Conservation (phyloP, 2,888 invertebrate genomes). For the Drepana falcataria region DNA sequence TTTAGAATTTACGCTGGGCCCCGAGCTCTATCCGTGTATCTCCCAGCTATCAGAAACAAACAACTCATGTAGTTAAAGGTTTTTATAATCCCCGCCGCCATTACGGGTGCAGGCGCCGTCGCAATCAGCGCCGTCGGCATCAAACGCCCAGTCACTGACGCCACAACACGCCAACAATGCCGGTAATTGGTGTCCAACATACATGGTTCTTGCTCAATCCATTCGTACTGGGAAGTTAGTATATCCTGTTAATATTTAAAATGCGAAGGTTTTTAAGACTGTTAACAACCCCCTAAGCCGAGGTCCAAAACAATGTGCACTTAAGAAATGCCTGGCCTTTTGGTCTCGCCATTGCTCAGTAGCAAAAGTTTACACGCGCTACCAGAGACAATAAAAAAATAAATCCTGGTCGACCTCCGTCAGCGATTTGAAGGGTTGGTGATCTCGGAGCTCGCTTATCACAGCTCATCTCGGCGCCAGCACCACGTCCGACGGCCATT, state of each 20-base stretch:
- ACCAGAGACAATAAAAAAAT: no score
- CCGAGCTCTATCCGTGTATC: not conserved
- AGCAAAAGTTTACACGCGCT: no score
- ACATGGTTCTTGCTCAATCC: not conserved
- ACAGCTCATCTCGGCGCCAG: not conserved
- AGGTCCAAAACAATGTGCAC: no score
- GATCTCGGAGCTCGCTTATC: not conserved
- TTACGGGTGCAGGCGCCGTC: conserved; percentile 2
- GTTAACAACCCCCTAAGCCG: no score
- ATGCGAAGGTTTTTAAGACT: no score
- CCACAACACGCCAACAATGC: conserved; percentile 3
- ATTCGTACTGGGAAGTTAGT: no score
- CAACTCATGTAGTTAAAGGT: not conserved
- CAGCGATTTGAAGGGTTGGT: not conserved
- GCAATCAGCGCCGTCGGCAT: conserved; percentile 42
- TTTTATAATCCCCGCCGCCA: conserved; percentile 1
- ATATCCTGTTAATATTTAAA: no score
- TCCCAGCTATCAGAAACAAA: not conserved
- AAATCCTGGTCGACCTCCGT: not conserved
- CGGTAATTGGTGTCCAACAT: not conserved
- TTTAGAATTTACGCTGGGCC: no score
- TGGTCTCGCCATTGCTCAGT: no score
- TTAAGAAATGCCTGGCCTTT: no score
- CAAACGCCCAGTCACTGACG: conserved; percentile 51
- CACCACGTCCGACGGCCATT: not conserved